A percentile compares a stretch with the other conserved stretches of the same genome.
Conservation (phyloP, 1,140 invertebrate species). For the Scaptomyza hsui region DNA sequence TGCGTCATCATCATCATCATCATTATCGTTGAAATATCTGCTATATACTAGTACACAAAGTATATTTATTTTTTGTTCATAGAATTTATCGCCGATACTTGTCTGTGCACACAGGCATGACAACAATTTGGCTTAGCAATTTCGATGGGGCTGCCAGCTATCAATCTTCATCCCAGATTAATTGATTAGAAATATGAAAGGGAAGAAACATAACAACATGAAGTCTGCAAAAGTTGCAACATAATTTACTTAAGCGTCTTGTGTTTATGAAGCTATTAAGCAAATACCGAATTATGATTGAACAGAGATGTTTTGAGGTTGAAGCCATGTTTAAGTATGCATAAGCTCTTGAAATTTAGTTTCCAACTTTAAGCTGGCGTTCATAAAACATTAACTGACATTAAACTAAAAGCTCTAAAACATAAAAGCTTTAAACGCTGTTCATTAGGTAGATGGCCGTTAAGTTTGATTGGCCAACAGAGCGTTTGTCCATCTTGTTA, state of each 20-base stretch:
- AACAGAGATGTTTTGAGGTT: not conserved
- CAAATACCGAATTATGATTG: not conserved
- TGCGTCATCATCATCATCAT: conserved; percentile 18
- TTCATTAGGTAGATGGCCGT: conserved; percentile 3
- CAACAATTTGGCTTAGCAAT: conserved; percentile 17
- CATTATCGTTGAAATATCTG: conserved; percentile 52
- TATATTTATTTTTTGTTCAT: conserved; percentile 28
- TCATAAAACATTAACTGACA: no score
- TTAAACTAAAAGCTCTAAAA: no score
- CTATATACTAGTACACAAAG: conserved; percentile 25
- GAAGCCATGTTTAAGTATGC: no score
- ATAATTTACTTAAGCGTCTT: not conserved
- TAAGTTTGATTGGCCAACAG: conserved; percentile 19
- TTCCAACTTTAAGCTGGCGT: no score
- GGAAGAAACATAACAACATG: conserved; percentile 1
- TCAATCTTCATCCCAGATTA: conserved; percentile 65
- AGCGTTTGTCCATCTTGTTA: not conserved
- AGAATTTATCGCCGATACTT: conserved; percentile 14
- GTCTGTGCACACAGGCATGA: conserved; percentile 19
- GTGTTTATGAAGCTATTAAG: not conserved
- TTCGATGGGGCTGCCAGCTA: conserved; percentile 38
- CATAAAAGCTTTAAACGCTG: conserved; percentile 9
- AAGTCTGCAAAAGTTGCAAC: not conserved
- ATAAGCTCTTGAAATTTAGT: no score
- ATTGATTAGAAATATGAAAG: conserved; percentile 39